These are phyloP conservation scores for Spodoptera litura DNA, from an alignment of 1,140 invertebrate genomes.

Conservation along the genomic window DNA sequence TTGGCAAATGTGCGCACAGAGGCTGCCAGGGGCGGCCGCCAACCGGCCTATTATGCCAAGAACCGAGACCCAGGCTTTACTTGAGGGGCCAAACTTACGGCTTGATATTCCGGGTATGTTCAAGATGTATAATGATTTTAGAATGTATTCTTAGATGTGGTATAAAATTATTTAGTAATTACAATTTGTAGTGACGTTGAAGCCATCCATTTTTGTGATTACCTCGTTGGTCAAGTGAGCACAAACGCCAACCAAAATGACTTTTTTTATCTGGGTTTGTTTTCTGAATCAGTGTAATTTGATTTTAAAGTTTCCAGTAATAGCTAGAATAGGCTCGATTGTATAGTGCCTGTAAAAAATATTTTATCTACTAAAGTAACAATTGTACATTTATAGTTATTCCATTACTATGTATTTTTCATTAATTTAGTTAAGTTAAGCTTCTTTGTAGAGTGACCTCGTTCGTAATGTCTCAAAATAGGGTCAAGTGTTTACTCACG, in stretches of 20 bases:
- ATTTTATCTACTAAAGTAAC: not conserved
- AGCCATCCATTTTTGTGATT: too few relatives aligned
- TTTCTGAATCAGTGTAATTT: too few relatives aligned
- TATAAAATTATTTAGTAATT: too few relatives aligned
- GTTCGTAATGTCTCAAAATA: not conserved
- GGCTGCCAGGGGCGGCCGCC: conserved; percentile 26
- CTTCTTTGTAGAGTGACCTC: not conserved
- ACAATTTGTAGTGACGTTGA: too few relatives aligned
- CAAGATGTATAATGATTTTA: not conserved
- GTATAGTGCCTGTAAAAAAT: not conserved
- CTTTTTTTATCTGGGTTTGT: too few relatives aligned
- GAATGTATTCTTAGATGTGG: too few relatives aligned
- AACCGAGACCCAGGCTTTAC: conserved; percentile 16
- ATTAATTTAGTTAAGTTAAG: conserved; percentile 14
- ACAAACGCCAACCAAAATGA: too few relatives aligned
- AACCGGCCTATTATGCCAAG: conserved; percentile 36
- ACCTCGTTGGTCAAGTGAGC: too few relatives aligned
- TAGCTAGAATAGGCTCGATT: too few relatives aligned
- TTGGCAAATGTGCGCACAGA: conserved; percentile 25
- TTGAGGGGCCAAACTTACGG: conserved; percentile 12
- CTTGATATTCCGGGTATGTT: conserved; percentile 23
- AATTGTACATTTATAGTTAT: not conserved
- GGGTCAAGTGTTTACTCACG: not conserved
- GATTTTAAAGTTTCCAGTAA: too few relatives aligned
- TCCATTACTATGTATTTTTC: not conserved